Conservation (phyloP, 2,888 invertebrate species). For the Coelogynopora nodosa region DNA sequence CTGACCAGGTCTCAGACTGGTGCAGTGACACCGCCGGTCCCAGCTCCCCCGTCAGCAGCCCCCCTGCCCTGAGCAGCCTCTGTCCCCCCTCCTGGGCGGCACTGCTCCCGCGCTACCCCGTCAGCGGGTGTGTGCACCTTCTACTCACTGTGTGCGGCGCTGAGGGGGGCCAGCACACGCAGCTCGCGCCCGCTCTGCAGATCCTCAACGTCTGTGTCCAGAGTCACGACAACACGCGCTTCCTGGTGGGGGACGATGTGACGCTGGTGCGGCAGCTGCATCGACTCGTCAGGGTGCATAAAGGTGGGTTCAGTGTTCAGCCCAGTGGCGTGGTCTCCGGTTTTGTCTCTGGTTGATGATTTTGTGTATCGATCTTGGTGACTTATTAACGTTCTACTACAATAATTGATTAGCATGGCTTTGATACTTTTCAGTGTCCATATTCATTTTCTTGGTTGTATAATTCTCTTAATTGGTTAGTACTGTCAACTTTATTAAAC, state of each 20-base stretch:
- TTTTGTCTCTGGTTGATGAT: too few species aligned
- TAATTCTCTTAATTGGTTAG: too few species aligned
- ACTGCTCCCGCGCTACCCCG: neutral
- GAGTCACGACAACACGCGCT: neutral
- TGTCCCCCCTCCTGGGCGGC: neutral
- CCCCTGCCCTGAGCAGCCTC: neutral
- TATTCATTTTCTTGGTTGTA: too few species aligned
- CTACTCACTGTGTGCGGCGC: neutral
- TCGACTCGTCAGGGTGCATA: neutral
- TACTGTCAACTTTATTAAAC: too few species aligned
- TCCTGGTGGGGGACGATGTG: neutral
- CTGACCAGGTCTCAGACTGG: neutral
- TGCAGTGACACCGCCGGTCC: neutral
- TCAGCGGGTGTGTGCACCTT: neutral
- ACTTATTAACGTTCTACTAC: too few species aligned
- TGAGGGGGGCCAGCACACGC: neutral
- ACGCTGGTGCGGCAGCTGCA: neutral
- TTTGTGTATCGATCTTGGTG: too few species aligned
- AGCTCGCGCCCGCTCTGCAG: neutral
- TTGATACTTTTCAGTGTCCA: too few species aligned
- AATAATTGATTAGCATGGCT: too few species aligned
- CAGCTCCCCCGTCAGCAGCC: neutral
- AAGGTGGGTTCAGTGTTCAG: too few species aligned
- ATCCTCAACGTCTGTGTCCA: neutral
- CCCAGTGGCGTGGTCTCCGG: too few species aligned